Base-by-base conservation (phyloP, 2,113 vertebrate genomes). In the Lagopus muta region DNA sequence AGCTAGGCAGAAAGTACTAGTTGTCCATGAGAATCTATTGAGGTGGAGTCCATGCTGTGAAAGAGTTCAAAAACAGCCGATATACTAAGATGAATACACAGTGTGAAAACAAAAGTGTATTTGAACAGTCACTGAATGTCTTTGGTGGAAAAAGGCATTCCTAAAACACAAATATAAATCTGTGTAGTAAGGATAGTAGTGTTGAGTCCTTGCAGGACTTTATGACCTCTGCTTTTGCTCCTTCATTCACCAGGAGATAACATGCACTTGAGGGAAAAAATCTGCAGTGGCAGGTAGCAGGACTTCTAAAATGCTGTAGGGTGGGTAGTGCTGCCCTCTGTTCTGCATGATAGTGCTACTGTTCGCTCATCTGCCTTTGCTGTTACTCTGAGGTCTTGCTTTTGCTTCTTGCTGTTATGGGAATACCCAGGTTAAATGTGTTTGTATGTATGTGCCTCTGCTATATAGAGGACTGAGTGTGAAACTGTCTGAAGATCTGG, bases 41-140 rank as follows among this genome's bases (percentile, higher is more conserved):
- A 91, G 82, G 25, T 86, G 55, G 73, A 90, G 73, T 82, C 83
- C 79, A 76, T 87, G 79, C 88, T 94, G 88, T 88, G 86, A 74
- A 81, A 91, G 93, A 94, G 87, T 92, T 84, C 74, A 60, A 48
- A 82, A 83, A 69, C n/a, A 54, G 38, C 30, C 25, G 27, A 82
- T 55, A n/a, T 38, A 42, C 79, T 54, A 75, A 78, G 57, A 27
- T 82, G 70, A 93, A 75, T 90, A 79, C 92, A 74, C 66, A 40
- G 62, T 84, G 24, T 75, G 66, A 67, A 93, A 93, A 65, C 64
- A 34, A 74, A 79, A 91, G 52, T 64, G 57, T 84, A 36, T 89
- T 84, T 94, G 74, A 94, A 84, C 4, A 54, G 43, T 42, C 62
- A 64, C 77, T 91, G 84, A 94, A 89, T 52, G 86, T 81, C 30